Base-by-base conservation (phyloP, 2,113 vertebrate genomes). In the Ailuropoda melanoleuca region DNA sequence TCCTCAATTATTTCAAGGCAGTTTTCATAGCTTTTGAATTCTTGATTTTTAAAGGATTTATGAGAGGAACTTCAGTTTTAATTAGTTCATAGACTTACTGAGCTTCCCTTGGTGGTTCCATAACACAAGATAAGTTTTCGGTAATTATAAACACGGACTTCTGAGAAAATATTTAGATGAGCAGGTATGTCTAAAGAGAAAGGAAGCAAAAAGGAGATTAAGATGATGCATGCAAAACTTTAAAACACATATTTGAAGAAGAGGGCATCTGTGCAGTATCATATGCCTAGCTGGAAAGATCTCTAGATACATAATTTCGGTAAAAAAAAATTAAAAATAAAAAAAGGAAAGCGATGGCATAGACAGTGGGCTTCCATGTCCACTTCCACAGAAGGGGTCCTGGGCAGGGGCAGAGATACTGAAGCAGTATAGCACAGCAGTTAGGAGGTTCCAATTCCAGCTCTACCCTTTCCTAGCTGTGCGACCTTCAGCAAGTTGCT, bases 111-210 rank as follows among this genome's bases (percentile, higher is more conserved):
- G 90, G 99, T 99, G 97, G 98, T 99, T 97, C 99, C 99, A 0
- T 99, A 99, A 98, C 99, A 99, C 97, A 99, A 99, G 96, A 99
- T 99, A 98, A 99, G 99, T 97, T 99, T 99, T 78, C 99, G 99
- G 97, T 99, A 99, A 98, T 99, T 99, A 98, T 99, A 99, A 95
- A 99, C 98, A 86, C 99, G 99, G 97, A 99, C 99, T 98, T 99
- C 99, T 43, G 99, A 99, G 98, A 99, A 99, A 96, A 99, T 83
- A 97, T 99, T 99, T 97, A 99, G 98, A 98, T 99, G 99, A 72
- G 99, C 99, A 46, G 99, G 99, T 99, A 99, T 99, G 93, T 99
- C 99, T 99, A 98, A 95, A 98, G 10, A 70, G 86, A 97, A 70
- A 31, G 93, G 53, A 97, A 96, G 78, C 4, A 93, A 97, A 93